These are phyloP conservation scores for Allolobophora icterica DNA, from an alignment of 2,888 invertebrate genomes.

Conservation along the genomic window DNA sequence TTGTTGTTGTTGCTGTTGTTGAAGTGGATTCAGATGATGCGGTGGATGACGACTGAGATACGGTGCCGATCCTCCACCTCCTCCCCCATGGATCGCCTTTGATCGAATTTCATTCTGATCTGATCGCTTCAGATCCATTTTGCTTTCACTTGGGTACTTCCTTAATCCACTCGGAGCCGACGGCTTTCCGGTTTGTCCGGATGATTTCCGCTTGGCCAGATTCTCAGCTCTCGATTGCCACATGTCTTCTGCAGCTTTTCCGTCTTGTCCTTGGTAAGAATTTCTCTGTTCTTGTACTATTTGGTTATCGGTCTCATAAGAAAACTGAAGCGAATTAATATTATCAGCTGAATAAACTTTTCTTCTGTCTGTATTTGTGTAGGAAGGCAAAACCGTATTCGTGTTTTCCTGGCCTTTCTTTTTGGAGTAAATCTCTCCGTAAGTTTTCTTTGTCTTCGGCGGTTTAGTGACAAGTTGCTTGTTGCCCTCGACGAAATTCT, in stretches of 20 bases:
- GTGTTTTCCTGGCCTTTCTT: neutral
- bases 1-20: neutral
- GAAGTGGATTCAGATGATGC: neutral
- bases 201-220: neutral
- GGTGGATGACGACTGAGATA: neutral
- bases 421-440: neutral
- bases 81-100: neutral
- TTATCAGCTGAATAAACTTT: neutral
- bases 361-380: neutral
- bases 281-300: neutral
- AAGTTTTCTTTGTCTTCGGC: neutral
- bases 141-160: slow-evolving; percentile 6
- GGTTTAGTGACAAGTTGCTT: neutral
- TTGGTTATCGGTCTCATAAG: neutral
- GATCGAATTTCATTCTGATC: neutral
- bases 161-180: neutral
- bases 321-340: neutral
- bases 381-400: neutral
- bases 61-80: neutral
- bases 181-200: neutral
- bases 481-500: neutral
- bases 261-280: neutral
- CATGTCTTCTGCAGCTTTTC: neutral
- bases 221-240: neutral
- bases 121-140: neutral